Evolutionary conservation across 2,113 vertebrate genomes (phyloP).

Genomic region (Phylloscopus trochilus): DNA sequence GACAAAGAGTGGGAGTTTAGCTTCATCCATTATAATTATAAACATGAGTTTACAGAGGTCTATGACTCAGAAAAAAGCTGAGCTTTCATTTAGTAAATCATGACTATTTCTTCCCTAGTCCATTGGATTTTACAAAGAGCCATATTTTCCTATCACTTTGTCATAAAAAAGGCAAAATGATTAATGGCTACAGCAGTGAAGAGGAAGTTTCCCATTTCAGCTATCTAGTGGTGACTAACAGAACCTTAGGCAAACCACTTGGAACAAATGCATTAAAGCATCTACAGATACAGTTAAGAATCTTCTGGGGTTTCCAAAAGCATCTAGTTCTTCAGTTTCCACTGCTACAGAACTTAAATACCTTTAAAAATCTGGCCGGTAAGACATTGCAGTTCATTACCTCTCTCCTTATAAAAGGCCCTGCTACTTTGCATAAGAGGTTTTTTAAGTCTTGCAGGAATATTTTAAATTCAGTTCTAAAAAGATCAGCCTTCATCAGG

Average conservation of each 20-base stretch:
- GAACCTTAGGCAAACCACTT: not conserved
- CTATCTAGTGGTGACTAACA: not conserved
- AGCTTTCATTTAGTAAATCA: not conserved
- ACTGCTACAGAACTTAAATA: not conserved
- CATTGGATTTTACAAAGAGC: not conserved
- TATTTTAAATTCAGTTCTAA: not conserved
- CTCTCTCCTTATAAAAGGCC: not conserved
- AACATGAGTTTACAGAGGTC: not conserved
- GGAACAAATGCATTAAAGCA: constrained; percentile 9
- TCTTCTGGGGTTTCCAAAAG: not conserved
- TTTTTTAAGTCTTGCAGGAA: not conserved
- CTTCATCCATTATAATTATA: not conserved
- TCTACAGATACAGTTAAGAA: not conserved
- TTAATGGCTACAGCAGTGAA: not conserved
- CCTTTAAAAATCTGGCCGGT: not conserved
- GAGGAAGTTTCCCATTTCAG: not conserved
- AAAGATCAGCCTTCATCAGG: not conserved
- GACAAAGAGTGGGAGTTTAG: not conserved
- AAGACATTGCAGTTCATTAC: not conserved
- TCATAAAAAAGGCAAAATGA: not conserved
- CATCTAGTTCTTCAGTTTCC: not conserved
- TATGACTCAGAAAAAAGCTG: not conserved
- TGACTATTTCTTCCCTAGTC: not conserved
- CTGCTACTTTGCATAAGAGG: not conserved
- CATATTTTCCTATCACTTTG: not conserved